Evolutionary conservation across 2,797 vertebrate species (phyloP).

Genomic region (Lepidocolaptes lacrymiger): DNA sequence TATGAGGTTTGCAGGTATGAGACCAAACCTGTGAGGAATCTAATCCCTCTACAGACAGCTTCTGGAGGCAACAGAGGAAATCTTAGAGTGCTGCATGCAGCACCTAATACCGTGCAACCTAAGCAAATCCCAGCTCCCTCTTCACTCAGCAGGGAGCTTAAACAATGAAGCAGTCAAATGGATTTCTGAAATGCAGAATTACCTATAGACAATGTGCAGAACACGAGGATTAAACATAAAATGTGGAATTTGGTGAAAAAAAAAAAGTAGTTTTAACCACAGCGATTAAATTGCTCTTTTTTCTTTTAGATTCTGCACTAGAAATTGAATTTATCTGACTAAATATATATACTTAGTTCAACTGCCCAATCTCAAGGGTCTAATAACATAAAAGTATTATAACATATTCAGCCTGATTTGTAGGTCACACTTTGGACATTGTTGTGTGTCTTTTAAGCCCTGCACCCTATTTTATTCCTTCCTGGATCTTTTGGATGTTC

Average conservation of each 20-base stretch:
- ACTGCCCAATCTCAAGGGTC: fast-evolving
- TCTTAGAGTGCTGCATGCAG: background rate
- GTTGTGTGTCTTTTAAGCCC: background rate
- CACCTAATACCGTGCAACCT: fast-evolving
- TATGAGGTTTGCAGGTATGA: background rate
- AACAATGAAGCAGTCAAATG: background rate
- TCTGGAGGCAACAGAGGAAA: background rate
- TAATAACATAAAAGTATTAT: fast-evolving
- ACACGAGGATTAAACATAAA: background rate
- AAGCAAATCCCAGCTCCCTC: background rate
- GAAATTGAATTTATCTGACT: background rate
- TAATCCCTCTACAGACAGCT: background rate
- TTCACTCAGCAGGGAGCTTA: background rate
- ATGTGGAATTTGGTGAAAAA: background rate
- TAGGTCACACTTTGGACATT: background rate
- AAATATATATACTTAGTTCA: background rate
- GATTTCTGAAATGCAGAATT: background rate
- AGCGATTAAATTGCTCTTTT: background rate
- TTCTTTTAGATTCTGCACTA: background rate
- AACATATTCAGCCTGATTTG: background rate
- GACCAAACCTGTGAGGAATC: background rate
- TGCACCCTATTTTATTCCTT: background rate
- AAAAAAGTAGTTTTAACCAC: background rate
- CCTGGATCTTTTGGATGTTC: background rate
- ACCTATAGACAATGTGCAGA: fast-evolving